Evolutionary conservation across 2,113 vertebrate species (phyloP), one percentile per base, ranked within the genome.

Genomic region (Ceuthmochares aereus): DNA sequence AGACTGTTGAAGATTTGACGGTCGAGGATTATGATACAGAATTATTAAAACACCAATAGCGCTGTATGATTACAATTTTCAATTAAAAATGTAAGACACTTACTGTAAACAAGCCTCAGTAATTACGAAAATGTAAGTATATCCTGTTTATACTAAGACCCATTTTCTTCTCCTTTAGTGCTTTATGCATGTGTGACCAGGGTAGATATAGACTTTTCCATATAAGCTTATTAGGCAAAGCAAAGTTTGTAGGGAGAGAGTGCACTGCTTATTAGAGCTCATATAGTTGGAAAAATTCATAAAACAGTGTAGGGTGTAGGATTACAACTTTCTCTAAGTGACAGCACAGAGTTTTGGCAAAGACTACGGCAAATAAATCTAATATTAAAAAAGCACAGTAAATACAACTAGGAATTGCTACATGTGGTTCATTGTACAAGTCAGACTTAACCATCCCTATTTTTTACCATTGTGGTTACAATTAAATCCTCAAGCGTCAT

Each of bases 81-180:
- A 81, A 92, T 83, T 94, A 86, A 95, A 94, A 96, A 80, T 74
- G 26, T 72, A 94, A 83, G 64, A 83, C 26, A 63, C 68, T 77
- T 23, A 49, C 55, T 37, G 36, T 36, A 25, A 91, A 59, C 32
- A 95, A 79, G 54, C 4, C 74, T 63, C 42, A 42, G 34, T 82
- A 85, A 87, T 96, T 90, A 89, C 5, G 42, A 96, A 96, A 93
- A 93, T 55, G 4, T 70, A 97, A 95, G 54, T 74, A 93, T 21
- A 92, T 76, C 27, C 14, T 90, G 79, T 82, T 55, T 94, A 95
- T 7, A 67, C 10, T 10, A 40, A 90, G 19, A 75, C 77, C 87
- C 25, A 51, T 13, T 68, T 88, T 60, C n/a, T 73, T 91, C 10
- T 84, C 36, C 17, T 70, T 84, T 52, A 22, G 23, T 85, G 30